Evolutionary conservation across 2,888 invertebrate genomes (phyloP), one percentile per base, ranked within the genome.

Genomic region (Achlya flavicornis): DNA sequence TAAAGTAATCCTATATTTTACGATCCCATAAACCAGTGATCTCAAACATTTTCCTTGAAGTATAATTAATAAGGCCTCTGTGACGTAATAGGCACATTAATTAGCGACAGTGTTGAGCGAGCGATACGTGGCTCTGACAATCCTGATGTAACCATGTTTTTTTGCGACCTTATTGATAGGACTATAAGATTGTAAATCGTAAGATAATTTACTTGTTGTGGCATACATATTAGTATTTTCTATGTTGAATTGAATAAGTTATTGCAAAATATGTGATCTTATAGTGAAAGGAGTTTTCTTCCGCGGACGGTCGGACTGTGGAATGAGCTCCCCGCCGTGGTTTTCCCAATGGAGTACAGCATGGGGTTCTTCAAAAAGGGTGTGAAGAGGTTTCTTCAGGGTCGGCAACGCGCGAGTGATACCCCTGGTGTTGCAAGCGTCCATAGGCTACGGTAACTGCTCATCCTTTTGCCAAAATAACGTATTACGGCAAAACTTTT

Each of bases 11-110:
- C 48, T 48, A 19, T 53, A 53, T 48, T 53, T 41, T 53, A 53
- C 10, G 53, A 53, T 53, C 53, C 53, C 19, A 53, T 53, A 53
- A 53, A 53, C 53, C 19, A 53, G 53, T 10, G 53, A 53, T 53
- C 16, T 3, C 53, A 14, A 46, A 46, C 19, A 53, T 53, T 53
- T 53, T 48, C 53, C 53, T 10, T 19, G 5, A 19, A 10, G 1
- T 19, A 19, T 53, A 53, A 12, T 41, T 41, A 41, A 41, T 41
- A 41, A 41, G 46, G 46, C 46, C 10, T 10, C 53, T 48, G 53
- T 19, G 53, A 53, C 10, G 53, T 53, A 53, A 53, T 53, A 53
- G 10, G 19, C 19, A 19, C 53, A 53, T 53, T 53, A 53, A 53
- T 53, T 53, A 53, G 19, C 19, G 19, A 16, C 53, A 19, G 8